These are phyloP conservation scores for Prunella strophiata DNA, from an alignment of 2,797 vertebrate genomes.

Conservation along the genomic window DNA sequence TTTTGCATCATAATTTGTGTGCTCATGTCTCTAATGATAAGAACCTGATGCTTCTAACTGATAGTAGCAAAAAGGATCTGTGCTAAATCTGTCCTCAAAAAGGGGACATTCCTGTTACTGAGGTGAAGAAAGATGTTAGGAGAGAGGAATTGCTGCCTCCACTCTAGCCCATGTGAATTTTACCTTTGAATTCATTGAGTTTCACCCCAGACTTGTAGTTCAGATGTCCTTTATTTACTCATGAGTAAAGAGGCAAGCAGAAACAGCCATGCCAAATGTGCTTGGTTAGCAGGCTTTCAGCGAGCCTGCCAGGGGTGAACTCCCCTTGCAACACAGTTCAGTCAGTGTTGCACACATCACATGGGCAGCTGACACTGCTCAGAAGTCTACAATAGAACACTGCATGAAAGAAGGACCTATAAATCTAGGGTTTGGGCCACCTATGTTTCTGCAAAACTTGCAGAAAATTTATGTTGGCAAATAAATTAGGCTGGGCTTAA, in stretches of 20 bases:
- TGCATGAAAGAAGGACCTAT: background rate
- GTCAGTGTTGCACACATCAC: background rate
- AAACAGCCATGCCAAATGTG: background rate
- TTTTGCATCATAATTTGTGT: background rate
- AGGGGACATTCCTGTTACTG: background rate
- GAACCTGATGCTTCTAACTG: background rate
- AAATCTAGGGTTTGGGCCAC: background rate
- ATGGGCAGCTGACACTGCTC: background rate
- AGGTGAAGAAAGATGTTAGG: background rate
- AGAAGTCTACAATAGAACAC: background rate
- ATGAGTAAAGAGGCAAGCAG: background rate
- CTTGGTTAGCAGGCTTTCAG: background rate
- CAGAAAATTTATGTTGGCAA: background rate
- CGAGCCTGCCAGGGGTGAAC: background rate
- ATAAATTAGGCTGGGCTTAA: background rate
- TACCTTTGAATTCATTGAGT: background rate
- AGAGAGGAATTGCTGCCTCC: background rate
- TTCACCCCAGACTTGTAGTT: background rate
- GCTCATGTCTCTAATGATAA: background rate
- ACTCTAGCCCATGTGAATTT: background rate
- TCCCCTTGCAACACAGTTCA: background rate
- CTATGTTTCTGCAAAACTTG: background rate
- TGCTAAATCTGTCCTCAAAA: background rate
- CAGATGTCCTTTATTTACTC: background rate
- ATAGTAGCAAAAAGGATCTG: background rate